These are phyloP conservation scores for Nannobrachium achirus DNA, from an alignment of 2,113 vertebrate genomes.

Conservation along the genomic window DNA sequence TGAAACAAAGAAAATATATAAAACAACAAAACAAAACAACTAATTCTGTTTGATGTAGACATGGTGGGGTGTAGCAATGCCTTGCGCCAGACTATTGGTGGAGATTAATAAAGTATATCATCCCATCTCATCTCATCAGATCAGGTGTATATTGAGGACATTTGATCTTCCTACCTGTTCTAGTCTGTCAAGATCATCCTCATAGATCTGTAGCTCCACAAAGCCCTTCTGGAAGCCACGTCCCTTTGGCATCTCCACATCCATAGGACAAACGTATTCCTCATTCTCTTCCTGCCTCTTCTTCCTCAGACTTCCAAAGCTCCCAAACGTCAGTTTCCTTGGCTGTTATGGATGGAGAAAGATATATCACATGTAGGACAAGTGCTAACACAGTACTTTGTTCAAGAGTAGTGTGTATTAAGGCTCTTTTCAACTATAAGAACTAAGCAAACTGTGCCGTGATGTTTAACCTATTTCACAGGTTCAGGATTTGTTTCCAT, in stretches of 20 bases:
- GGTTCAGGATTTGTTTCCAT: too few species aligned
- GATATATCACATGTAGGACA: background rate
- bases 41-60: background rate
- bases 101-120: too few species aligned
- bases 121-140: background rate
- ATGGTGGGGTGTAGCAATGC: background rate
- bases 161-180: constrained; percentile 84
- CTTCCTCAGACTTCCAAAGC: constrained; percentile 91
- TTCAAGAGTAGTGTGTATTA: background rate
- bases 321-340: constrained; percentile 90
- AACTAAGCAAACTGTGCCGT: too few species aligned
- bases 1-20: background rate
- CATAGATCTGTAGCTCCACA: constrained; percentile 88
- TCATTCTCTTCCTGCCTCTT: constrained; percentile 94
- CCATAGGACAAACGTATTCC: constrained; percentile 98
- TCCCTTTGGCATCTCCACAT: constrained; percentile 88
- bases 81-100: background rate
- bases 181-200: constrained; percentile 92
- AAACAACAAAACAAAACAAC: background rate
- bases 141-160: background rate
- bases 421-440: too few species aligned
- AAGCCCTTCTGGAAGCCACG: constrained; percentile 87
- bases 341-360: constrained; percentile 76
- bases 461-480: too few species aligned
- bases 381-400: too few species aligned